phyloP scores from a whole-genome alignment of 2,888 invertebrate genomes.

The Dermolepida albohirtum region DNA sequence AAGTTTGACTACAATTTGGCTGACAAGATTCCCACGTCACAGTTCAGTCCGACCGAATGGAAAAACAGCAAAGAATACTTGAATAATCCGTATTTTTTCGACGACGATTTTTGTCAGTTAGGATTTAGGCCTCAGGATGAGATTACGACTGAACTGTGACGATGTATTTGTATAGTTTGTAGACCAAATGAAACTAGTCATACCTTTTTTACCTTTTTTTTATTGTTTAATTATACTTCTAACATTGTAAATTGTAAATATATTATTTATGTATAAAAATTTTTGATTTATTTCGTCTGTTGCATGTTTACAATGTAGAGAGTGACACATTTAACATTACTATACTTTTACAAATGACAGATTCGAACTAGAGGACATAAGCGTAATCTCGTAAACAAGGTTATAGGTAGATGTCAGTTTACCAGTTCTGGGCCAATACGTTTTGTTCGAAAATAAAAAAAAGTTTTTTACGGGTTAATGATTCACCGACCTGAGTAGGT shows the following conservation, averaged over 20 bases:
- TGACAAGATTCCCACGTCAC: constrained; percentile 65
- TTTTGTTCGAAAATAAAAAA: no score
- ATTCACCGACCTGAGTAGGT: no score
- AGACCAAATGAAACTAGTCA: constrained; percentile 49
- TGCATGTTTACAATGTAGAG: no score
- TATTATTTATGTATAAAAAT: constrained; percentile 38
- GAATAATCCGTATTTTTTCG: constrained; percentile 75
- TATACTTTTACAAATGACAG: no score
- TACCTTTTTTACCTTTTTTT: constrained; percentile 43
- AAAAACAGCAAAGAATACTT: constrained; percentile 63
- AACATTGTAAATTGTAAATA: constrained; percentile 42
- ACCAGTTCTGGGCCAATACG: no score
- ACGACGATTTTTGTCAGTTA: constrained; percentile 85
- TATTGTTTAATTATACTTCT: constrained; percentile 37
- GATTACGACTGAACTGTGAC: constrained; percentile 85
- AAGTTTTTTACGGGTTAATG: no score
- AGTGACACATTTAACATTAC: no score
- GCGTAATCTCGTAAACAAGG: no score
- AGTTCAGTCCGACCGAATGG: constrained; percentile 66
- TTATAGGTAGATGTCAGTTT: no score
- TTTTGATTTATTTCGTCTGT: no score
- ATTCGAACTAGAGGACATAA: no score
- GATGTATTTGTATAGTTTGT: constrained; percentile 30
- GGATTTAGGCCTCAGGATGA: constrained; percentile 90
- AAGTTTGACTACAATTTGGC: constrained; percentile 68